Evolutionary conservation across 2,888 invertebrate species (phyloP), one percentile per base, ranked within the genome.

Genomic region (Tromatobia lineatoria): DNA sequence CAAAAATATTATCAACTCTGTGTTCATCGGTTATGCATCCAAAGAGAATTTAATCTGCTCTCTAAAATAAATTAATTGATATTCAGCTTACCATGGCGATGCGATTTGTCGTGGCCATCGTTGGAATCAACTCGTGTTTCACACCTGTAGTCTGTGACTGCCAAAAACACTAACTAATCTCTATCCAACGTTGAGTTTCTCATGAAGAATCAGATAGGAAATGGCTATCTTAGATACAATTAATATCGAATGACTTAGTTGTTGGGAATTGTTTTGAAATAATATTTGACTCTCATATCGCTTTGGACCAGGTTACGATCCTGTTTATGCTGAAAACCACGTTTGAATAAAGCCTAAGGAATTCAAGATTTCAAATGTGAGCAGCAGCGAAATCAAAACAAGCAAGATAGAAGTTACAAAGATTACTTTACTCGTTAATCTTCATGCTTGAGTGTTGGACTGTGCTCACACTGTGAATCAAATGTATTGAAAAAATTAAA

Each of bases 91-190:
- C 8, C n/a, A 8, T 4, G 29, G 50, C 3, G 50, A n/a, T 18
- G 18, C 50, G 18, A 52, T 57, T 57, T 57, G 10, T 57, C 13
- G 57, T 59, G 8, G 20, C 10, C 11, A 57, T 57, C 57, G 11
- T 57, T 23, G 0, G 15, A 25, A 57, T 29, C 13, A 0, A 8
- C 59, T 59, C 29, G n/a, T 59, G 7, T 69, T 10, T 47, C 25
- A 15, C 69, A 69, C 18, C 25, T 52, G n/a, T 29, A 69, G 69
- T 69, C 52, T 25, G 25, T 34, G 69, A 69, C 69, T 69, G 69
- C 69, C 69, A 52, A 69, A 69, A 69, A 25, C 25, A 8, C 47
- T 69, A 47, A 34, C 69, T 13, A 34, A 15, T 69, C 34, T 66
- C 13, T 10, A 23, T 20, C 20, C 3, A 18, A 29, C n/a, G 18